Evolutionary conservation across 1,140 invertebrate species (phyloP).

Genomic region (Sminthurinus signatus): DNA sequence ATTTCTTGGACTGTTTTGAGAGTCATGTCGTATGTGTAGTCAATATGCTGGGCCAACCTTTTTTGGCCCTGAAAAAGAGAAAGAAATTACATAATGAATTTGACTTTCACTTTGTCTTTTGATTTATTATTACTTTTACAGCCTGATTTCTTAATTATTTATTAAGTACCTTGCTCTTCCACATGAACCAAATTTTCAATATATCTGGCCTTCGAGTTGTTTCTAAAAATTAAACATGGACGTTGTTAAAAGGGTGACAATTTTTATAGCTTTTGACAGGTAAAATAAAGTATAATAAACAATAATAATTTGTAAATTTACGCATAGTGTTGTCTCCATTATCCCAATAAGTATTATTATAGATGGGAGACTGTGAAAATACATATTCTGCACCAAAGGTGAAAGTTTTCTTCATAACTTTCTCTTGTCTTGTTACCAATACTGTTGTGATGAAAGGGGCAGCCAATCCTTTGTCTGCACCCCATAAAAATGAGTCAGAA

Average conservation of each 20-base stretch:
- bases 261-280: no score
- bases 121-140: not conserved
- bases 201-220: slow-evolving; percentile 89
- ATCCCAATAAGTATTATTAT: slow-evolving; percentile 8
- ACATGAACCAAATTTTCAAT: slow-evolving; percentile 95
- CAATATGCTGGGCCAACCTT: not conserved
- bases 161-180: slow-evolving; percentile 72
- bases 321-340: slow-evolving; percentile 83
- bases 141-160: not conserved
- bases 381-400: not conserved
- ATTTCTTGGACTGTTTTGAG: not conserved
- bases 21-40: not conserved
- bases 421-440: not conserved
- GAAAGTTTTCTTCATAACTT: not conserved
- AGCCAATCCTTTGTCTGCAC: slow-evolving; percentile 68
- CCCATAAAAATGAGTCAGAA: slow-evolving; percentile 78
- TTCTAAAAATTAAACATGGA: no score
- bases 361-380: not conserved
- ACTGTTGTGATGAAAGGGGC: not conserved
- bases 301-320: no score
- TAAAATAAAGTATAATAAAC: no score
- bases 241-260: no score
- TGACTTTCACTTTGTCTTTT: not conserved
- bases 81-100: not conserved
- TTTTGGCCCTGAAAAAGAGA: not conserved